Conservation (phyloP, 2,888 invertebrate species). For the Trichopria drosophilae region DNA sequence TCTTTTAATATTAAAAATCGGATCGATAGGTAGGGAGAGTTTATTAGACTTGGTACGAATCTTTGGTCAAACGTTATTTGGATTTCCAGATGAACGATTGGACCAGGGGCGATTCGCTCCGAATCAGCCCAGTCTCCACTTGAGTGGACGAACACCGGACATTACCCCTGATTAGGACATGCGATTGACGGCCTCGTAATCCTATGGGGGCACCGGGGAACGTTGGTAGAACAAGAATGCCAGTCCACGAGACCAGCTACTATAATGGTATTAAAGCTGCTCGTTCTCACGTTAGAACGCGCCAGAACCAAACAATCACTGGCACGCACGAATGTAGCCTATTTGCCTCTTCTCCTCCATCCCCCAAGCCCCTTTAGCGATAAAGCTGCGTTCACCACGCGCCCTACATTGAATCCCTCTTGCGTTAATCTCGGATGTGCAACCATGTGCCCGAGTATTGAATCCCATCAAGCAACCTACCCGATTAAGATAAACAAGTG, state of each 20-base stretch:
- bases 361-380: neutral
- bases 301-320: constrained; percentile 47
- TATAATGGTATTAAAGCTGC: constrained; percentile 45
- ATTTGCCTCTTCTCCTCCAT: constrained; percentile 20
- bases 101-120: neutral
- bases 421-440: too few species aligned
- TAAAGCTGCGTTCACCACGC: too few species aligned
- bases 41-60: too few species aligned
- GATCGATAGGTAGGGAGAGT: too few species aligned
- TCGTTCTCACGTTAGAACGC: constrained; percentile 43
- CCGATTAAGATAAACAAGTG: too few species aligned
- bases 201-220: constrained; percentile 20
- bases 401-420: too few species aligned
- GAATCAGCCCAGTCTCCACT: constrained; percentile 28
- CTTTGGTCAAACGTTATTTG: too few species aligned
- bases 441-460: too few species aligned
- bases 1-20: too few species aligned
- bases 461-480: too few species aligned
- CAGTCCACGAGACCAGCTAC: constrained; percentile 20
- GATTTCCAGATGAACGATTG: too few species aligned
- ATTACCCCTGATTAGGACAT: constrained; percentile 48
- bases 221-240: neutral
- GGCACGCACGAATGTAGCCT: constrained; percentile 46
- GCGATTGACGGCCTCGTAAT: constrained; percentile 46
- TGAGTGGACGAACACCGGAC: constrained; percentile 38